Evolutionary conservation across 2,888 invertebrate species (phyloP).

Genomic region (Polyommatus icarus): DNA sequence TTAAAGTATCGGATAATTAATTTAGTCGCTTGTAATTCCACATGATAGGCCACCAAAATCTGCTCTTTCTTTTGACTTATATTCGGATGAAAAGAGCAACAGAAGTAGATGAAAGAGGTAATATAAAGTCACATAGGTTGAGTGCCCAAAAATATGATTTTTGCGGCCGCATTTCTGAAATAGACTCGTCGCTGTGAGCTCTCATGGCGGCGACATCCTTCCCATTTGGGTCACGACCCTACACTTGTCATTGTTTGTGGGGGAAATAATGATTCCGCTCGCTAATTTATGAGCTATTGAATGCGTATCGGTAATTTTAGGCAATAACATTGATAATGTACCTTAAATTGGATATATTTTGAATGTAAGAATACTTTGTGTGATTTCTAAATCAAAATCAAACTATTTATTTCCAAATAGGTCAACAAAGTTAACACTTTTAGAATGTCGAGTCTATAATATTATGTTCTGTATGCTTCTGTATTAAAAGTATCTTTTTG

Average conservation of each 20-base stretch:
- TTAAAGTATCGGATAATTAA: no score
- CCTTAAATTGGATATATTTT: not conserved
- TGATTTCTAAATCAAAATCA: no score
- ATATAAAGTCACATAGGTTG: not conserved
- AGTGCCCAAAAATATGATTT: not conserved
- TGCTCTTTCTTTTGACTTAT: no score
- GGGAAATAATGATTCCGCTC: conserved; percentile 8
- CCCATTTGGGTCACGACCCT: conserved; percentile 16
- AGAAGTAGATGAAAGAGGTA: not conserved
- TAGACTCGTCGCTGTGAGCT: not conserved
- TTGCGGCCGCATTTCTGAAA: not conserved
- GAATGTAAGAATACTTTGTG: no score
- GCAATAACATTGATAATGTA: not conserved
- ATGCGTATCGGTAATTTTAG: not conserved
- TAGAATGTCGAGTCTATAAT: no score
- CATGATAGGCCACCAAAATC: no score
- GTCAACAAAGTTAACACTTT: no score
- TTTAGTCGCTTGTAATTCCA: no score
- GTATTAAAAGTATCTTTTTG: no score
- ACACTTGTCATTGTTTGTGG: conserved; percentile 15
- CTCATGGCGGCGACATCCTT: not conserved
- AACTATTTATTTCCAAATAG: no score
- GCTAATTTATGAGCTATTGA: not conserved
- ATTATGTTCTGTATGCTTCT: no score
- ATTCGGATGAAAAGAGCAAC: no score